A percentile compares a stretch with the other conserved stretches of the same genome.
These are phyloP conservation scores for Dyspetes luteomarginatus DNA, from an alignment of 2,888 invertebrate genomes.

Conservation along the genomic window DNA sequence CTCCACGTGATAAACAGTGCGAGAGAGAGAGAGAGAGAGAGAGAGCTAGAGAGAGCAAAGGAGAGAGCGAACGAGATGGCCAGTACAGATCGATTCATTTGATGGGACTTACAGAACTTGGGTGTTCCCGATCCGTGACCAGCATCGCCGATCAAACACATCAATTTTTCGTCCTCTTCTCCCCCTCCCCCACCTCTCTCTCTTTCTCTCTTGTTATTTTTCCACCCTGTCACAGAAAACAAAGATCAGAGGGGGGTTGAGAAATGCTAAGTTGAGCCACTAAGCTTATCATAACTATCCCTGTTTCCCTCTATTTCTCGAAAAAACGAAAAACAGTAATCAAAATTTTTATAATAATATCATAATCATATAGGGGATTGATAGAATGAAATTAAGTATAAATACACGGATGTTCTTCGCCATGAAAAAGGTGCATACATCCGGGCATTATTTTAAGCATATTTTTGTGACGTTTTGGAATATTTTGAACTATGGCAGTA, in stretches of 20 bases:
- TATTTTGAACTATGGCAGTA: too few relatives aligned
- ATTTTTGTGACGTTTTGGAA: too few relatives aligned
- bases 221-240: slow-evolving; percentile 35
- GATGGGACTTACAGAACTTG: slow-evolving; percentile 32
- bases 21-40: slow-evolving; percentile 3
- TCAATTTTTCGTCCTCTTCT: slow-evolving; percentile 26
- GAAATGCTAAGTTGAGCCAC: slow-evolving; percentile 46
- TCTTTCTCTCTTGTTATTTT: slow-evolving; percentile 20
- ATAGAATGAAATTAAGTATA: background rate
- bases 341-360: too few relatives aligned
- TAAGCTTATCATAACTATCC: slow-evolving; percentile 47
- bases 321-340: too few relatives aligned
- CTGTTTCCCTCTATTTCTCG: background rate
- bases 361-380: slow-evolving; percentile 7
- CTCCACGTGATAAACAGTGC: too few relatives aligned
- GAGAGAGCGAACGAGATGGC: background rate
- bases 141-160: slow-evolving; percentile 52
- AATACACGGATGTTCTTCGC: background rate
- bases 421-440: background rate
- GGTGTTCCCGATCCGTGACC: slow-evolving; percentile 59
- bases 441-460: too few relatives aligned
- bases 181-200: background rate
- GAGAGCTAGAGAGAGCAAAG: background rate
- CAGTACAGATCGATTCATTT: slow-evolving; percentile 52
- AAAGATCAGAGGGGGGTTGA: slow-evolving; percentile 38